Base-by-base conservation (phyloP, 2,888 invertebrate species). In the Adineta ricciae region DNA sequence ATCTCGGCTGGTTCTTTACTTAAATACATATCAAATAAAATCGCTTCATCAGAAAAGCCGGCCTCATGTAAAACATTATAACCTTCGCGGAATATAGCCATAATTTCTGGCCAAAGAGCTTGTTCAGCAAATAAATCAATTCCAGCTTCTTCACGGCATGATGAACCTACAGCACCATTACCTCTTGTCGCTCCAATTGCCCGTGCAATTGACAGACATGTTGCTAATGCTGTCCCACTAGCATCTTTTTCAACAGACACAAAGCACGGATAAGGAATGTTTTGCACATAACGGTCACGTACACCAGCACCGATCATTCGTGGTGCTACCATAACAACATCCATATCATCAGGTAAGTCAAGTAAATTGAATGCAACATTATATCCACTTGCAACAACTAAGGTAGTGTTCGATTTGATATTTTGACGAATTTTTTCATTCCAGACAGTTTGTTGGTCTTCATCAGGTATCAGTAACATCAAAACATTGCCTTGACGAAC, bases 51-150 rank as follows among this genome's bases (percentile, higher is more conserved):
- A 24, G 73, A 78, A 78, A 78, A 78, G 21, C 73, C 73, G 24
- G 73, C 73, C 1, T 78, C 73, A 78, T 21, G 73, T 78, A 78
- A 78, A 78, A 78, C 73, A 78, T 78, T 78, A 11, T 41, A 78
- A 78, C 38, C 73, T 78, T 78, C 73, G 41, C 73, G 73, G 21
- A 78, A 41, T 24, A 78, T 41, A 38, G 41, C 73, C 73, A 78
- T 78, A n/a, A 78, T 78, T 41, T 78, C 73, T 27, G 73, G 73
- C 73, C 73, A 78, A 41, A 78, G 36, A 5, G 73, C 73, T 78
- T 78, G 73, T n/a, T 78, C 73, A 24, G 73, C 73, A 41, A 78
- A 78, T 78, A 78, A 78, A 78, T 78, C 73, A 78, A 78, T 78
- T 3, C 73, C 73, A 24, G 73, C 73, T 78, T 78, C 73, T 78